These are phyloP conservation scores for Tadarida brasiliensis DNA, from an alignment of 2,797 vertebrate genomes.

Conservation along the genomic window DNA sequence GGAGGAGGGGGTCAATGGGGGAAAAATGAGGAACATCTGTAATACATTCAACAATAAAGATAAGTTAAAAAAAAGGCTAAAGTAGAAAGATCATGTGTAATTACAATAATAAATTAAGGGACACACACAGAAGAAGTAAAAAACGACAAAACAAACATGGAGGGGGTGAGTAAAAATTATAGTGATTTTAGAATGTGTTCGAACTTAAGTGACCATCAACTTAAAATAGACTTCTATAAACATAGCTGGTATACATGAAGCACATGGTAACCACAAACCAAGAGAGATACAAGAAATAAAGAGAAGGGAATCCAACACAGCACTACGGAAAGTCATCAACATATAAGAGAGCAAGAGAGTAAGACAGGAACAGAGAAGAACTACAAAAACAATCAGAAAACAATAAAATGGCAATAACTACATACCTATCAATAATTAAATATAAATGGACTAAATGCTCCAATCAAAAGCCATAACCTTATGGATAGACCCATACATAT, in stretches of 20 bases:
- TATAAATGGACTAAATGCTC: neutral
- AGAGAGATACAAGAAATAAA: neutral
- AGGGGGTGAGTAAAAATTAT: neutral
- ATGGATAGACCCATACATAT: neutral
- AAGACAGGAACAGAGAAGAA: neutral
- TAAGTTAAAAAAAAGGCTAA: neutral
- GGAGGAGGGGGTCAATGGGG: too few relatives aligned
- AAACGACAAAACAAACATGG: neutral
- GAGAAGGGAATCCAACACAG: neutral
- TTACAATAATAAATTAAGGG: neutral
- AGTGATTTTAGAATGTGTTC: neutral
- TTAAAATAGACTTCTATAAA: neutral
- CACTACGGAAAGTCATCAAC: neutral
- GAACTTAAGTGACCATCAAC: neutral
- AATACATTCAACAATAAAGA: too few relatives aligned
- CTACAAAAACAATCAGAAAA: neutral
- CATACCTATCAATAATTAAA: neutral
- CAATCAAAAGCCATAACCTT: neutral
- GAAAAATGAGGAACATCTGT: too few relatives aligned
- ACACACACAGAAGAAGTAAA: neutral
- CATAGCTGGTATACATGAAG: neutral
- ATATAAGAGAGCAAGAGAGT: neutral
- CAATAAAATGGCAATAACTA: neutral
- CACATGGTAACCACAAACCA: neutral
- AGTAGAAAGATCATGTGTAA: neutral